Base-by-base conservation (phyloP, 2,888 invertebrate species). In the Drosophila anomalata region DNA sequence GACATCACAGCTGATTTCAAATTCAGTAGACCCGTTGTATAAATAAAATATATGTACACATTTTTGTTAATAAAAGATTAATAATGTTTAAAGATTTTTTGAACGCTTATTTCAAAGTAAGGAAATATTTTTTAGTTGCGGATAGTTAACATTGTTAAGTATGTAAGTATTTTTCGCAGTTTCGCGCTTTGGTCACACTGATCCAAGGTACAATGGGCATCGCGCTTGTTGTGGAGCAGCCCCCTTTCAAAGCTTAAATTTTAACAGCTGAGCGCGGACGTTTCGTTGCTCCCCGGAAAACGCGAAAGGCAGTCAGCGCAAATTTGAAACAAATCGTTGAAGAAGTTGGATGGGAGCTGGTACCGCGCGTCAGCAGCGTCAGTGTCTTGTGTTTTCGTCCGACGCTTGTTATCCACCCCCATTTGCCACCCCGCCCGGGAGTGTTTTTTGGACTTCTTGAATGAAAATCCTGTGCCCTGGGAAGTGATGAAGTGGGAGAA, bases 361-460 rank as follows among this genome's bases (percentile, higher is more conserved):
- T n/a, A 14, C 6, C 36, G 14, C 24, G 24, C 33, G 20, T 29
- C 36, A 7, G 4, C 17, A 11, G 31, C 24, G 36, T n/a, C 6
- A n/a, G 29, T 44, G 54, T 31, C 14, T 31, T 57, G 47, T 22
- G 58, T 22, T 58, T 29, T 57, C 41, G 39, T 29, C 12, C 41
- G 14, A 22, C 39, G 57, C 26, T 48, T 24, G 47, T 29, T 36
- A 20, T 31, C 47, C 55, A 22, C 31, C 55, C 55, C 29, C 44
- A 36, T n/a, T 6, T 2, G 29, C n/a, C 26, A 14, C 20, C 54
- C 42, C 54, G 33, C 3, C 26, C 29, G 47, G 22, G 31, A 31
- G 47, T 59, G 61, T 59, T 59, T 59, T 61, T 29, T 47, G 55
- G 9, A 17, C 31, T 61, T 61, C 47, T 39, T 61, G 61, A 61